Evolutionary conservation across 1,140 invertebrate genomes (phyloP), one percentile per base, ranked within the genome.

Genomic region (Parapsyche elsis): DNA sequence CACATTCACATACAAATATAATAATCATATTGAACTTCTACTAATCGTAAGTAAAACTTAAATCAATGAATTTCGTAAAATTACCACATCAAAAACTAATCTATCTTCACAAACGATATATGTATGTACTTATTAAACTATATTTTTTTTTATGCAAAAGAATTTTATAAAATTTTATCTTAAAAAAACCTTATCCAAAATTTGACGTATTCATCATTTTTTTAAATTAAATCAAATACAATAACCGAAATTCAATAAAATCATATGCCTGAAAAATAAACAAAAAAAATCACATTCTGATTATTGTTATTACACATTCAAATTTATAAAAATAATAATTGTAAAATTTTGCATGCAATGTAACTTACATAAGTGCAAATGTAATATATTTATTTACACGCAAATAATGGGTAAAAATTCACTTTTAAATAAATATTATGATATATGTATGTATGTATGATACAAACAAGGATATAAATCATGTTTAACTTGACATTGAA

Each of bases 61-160:
- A 64, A 38, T 59, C 30, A 1, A 1, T 57, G 44, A 64, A 57
- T 64, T 76, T 24, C 14, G 46, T 75, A 64, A 61, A 53, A 57
- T 57, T 77, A 77, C 44, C 53, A 67, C 64, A 57, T 77, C 44
- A 57, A 77, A 64, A 77, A 77, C 75, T 77, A 77, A 77, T 64
- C 75, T 77, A 77, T 77, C 75, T 10, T 64, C 57, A 77, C 57
- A 77, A 75, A 75, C 24, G 26, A 75, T 75, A 75, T 16, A 26
- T 46, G 57, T 77, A 77, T 44, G 14, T 38, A 38, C 7, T 38
- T n/a, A n/a, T n/a, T n/a, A n/a, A n/a, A 38, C 7, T 4, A 38
- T 38, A 5, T 64, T 38, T 53, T 75, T 75, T 49, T 49, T 75
- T 24, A 64, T 77, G 23, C 38, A 53, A 77, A 77, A 77, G 12